Evolutionary conservation across 2,113 vertebrate species (phyloP), one percentile per base, ranked within the genome.

Genomic region (Lasiurus cinereus): DNA sequence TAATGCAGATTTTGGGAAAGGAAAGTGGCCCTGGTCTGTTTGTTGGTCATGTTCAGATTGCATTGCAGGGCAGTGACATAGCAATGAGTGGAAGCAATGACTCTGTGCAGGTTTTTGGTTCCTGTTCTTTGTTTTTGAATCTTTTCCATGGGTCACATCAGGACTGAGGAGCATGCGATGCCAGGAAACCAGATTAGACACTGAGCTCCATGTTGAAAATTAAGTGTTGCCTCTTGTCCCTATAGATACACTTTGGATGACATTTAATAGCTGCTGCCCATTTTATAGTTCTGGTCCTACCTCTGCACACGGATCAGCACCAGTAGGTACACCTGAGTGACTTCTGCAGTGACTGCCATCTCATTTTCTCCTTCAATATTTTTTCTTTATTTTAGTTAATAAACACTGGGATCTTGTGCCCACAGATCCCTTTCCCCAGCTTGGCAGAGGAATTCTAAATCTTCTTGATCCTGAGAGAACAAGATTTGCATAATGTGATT

Each of bases 31-130:
- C 48, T 19, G 5, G 74, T n/a, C 15, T 33, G 46, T 62, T 43
- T 21, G 16, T 21, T 50, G 70, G 27, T 21, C 21, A 1, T 16
- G 11, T 24, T 8, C 14, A n/a, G 56, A 48, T 5, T 33, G 59
- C 9, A 6, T 24, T 13, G 4, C 21, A 7, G 72, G 22, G 12
- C 13, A 12, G 18, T 6, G 6, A 10, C 6, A 6, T 1, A n/a
- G 46, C 8, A 46, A 36, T 39, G 39, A 43, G 39, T 4, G 10
- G 36, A 33, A 31, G 7, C 8, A 29, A 15, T 3, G 33, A 16
- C 64, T 92, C 50, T 18, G 9, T 29, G 27, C 36, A 31, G 15
- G 9, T 7, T 22, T 4, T 10, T 15, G 39, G 13, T 29, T 33
- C 29, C 43, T 33, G 33, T 14, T 22, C 73, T 39, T 67, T 80